Base-by-base conservation (phyloP, 2,888 invertebrate genomes). In the Vesta saturnalis region DNA sequence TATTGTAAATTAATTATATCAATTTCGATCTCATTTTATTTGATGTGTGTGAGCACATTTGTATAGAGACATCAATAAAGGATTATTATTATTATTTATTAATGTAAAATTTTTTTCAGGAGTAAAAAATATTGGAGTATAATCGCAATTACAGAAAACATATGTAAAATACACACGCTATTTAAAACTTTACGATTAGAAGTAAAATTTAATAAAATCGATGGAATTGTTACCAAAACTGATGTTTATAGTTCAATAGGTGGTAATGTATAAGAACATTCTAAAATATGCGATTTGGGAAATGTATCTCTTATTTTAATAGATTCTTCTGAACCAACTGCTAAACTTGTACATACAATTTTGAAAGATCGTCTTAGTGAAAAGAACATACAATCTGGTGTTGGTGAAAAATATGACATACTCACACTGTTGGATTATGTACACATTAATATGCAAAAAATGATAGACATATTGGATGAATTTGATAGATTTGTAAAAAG, bases 391-490 rank as follows among this genome's bases (percentile, higher is more conserved):
- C 61, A 59, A 46, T 47, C 69, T 1, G 70, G 71, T 30, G 56
- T 70, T 23, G 74, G 74, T n/a, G 65, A 61, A 54, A 58, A 55
- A 14, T 73, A 72, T 56, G 70, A 68, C 18, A 62, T 74, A 35
- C 64, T 73, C 18, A 66, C 70, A 16, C 59, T 74, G 14, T 52
- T 74, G n/a, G 74, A 74, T 73, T 74, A 74, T 59, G 15, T 74
- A 12, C 59, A 70, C n/a, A 64, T 71, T 43, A 49, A 66, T 22
- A 67, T 71, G 60, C 64, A 70, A 56, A 64, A 70, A 52, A 68
- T 67, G 57, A 6, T 67, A 15, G 61, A 69, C 23, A 60, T 71
- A 55, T 19, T 67, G 14, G 52, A 60, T 8, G 70, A 73, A 57
- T 65, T 67, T 12, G 18, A 60, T 16, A 1, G 30, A 15, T 56